Evolutionary conservation across 37 sponge, comb jelly and placozoan species (phyloP), one percentile per base, ranked within the genome.

Genomic region (Geodia barretti): DNA sequence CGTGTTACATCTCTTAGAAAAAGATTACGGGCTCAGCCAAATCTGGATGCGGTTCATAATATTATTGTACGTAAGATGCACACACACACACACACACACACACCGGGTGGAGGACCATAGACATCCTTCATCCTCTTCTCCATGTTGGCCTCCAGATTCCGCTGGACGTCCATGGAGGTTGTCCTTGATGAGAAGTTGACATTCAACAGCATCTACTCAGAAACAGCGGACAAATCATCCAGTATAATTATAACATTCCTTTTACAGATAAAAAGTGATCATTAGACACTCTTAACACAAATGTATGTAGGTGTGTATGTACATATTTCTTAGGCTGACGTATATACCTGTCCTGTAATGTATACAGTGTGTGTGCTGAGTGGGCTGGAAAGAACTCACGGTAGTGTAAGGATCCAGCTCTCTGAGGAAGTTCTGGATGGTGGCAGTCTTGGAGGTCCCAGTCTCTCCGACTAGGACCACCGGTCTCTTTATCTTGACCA

Each of bases 181-280:
- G 99, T 98, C 37, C 99, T 73, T 20, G 99, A 98, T 29, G 97
- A 98, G 83, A 96, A 98, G 86, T 98, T 98, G 40, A 98, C 90
- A 76, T 96, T 98, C 70, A 98, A 76, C 60, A 98, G 32, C 64
- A 98, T 74, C 86, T 96, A 39, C 23, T 76, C 1, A 35, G 25
- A 30, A 71, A 39, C 33, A 11, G 64, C 14, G 36, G 28, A 7
- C 41, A 35, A 4, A 29, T 68, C 25, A 28, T 4, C 24, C 19
- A 5, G 67, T 66, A 75, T 7, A 33, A 17, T 58, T 11, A 75
- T 72, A 20, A 72, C 38, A 9, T 38, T 25, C 30, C 11, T 74
- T 25, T n/a, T n/a, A n/a, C n/a, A n/a, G n/a, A n/a, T n/a, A n/a
- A n/a, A n/a, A n/a, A n/a, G n/a, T n/a, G n/a, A n/a, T n/a, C n/a